Conservation (phyloP, 2,888 invertebrate species). For the Crossocerus cetratus region DNA sequence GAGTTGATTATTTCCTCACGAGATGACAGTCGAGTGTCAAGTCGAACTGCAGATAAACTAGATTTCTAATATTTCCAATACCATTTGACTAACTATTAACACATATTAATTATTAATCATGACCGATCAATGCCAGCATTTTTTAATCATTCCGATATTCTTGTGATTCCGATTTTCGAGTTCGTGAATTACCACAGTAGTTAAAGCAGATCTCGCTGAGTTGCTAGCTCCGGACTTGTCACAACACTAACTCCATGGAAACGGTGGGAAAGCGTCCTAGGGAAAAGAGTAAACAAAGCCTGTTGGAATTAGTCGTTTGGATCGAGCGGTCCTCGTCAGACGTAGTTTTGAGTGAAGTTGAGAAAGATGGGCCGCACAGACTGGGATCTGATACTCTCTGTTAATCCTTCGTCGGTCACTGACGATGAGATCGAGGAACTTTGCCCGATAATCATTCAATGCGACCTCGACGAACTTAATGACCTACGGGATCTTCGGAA, state of each 20-base stretch:
- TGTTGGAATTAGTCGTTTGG: background rate
- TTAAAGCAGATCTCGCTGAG: too few relatives aligned
- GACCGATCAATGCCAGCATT: too few relatives aligned
- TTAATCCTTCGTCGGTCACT: constrained; percentile 71
- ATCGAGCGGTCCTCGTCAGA: constrained; percentile 14
- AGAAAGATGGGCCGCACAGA: constrained; percentile 61
- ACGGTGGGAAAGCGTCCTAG: constrained; percentile 13
- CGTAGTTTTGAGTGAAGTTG: background rate
- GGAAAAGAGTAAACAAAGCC: constrained; percentile 23
- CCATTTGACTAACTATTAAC: too few relatives aligned
- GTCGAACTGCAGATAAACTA: too few relatives aligned
- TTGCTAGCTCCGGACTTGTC: background rate
- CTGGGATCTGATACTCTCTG: constrained; percentile 65
- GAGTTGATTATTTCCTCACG: too few relatives aligned
- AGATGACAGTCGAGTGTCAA: too few relatives aligned
- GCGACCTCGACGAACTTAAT: constrained; percentile 81
- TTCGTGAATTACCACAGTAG: too few relatives aligned
- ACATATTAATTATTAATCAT: too few relatives aligned
- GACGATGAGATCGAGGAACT: constrained; percentile 82
- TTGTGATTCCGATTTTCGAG: too few relatives aligned
- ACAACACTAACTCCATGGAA: constrained; percentile 28
- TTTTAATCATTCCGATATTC: too few relatives aligned
- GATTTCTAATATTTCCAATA: too few relatives aligned
- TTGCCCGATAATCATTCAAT: constrained; percentile 81
- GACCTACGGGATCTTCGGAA: constrained; percentile 80